These are phyloP conservation scores for Takifugu rubripes DNA, from an alignment of 2,797 vertebrate genomes.

Conservation along the genomic window DNA sequence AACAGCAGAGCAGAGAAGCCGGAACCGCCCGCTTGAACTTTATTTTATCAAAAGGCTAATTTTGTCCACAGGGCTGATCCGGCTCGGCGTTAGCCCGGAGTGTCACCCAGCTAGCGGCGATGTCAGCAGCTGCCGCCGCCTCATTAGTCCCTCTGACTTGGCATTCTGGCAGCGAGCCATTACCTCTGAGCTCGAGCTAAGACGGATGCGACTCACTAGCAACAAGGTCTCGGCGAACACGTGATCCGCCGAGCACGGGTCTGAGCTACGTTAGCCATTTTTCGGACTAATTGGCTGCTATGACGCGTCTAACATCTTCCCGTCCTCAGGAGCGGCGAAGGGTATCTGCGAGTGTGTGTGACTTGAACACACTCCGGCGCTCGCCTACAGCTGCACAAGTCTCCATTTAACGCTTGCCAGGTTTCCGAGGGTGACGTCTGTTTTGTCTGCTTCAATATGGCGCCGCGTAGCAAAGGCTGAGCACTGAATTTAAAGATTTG, in stretches of 20 bases:
- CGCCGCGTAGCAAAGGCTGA: slow-evolving; percentile 1
- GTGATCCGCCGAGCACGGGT: slow-evolving; percentile 33
- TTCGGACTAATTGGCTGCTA: slow-evolving; percentile 47
- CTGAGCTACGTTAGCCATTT: slow-evolving; percentile 35
- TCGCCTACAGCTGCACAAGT: slow-evolving; percentile 11
- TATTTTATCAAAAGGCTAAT: slow-evolving; percentile 13
- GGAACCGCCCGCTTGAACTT: not conserved
- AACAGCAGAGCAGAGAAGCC: not conserved
- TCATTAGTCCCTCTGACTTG: slow-evolving; percentile 64
- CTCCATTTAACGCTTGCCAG: slow-evolving; percentile 5
- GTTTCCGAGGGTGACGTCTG: not conserved
- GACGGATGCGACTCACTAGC: slow-evolving; percentile 45
- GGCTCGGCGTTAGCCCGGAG: slow-evolving; percentile 21
- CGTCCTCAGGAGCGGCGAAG: slow-evolving; percentile 20
- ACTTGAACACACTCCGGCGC: slow-evolving; percentile 16
- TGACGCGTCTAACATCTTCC: slow-evolving; percentile 28
- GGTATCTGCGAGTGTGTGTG: not conserved
- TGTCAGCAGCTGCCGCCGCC: slow-evolving; percentile 53
- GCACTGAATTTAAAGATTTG: slow-evolving; percentile 10
- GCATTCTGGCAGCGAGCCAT: slow-evolving; percentile 45
- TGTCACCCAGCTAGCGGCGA: slow-evolving; percentile 34
- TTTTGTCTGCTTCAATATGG: not conserved
- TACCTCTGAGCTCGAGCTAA: slow-evolving; percentile 67
- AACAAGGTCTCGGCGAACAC: slow-evolving; percentile 45
- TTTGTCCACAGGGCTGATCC: slow-evolving; percentile 30